A percentile compares a stretch with the other conserved stretches of the same genome.
phyloP scores from a whole-genome alignment of 2,888 invertebrate genomes.

The Cephonodes hylas region DNA sequence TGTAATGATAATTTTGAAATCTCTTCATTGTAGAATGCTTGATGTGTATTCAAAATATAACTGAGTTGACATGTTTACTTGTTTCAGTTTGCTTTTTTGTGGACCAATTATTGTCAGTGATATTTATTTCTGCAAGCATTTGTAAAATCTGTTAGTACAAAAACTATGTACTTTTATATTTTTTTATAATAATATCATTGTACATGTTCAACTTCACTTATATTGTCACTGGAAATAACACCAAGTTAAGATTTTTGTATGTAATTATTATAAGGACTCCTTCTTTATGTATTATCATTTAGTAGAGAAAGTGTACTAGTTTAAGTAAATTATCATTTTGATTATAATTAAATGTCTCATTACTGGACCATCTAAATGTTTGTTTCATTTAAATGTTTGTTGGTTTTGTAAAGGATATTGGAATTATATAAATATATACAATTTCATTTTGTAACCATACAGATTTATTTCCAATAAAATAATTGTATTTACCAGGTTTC shows the following conservation, averaged over 20 bases:
- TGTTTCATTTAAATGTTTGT: not conserved
- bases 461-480: conserved; percentile 19
- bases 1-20: not conserved
- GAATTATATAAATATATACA: not conserved
- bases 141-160: not conserved
- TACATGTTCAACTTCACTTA: not conserved
- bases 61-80: not conserved
- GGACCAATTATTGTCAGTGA: not conserved
- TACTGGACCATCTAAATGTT: not conserved
- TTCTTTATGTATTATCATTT: not conserved
- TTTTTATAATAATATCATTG: not conserved
- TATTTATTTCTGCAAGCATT: not conserved
- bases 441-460: conserved; percentile 14
- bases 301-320: not conserved
- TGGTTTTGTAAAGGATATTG: not conserved
- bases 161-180: not conserved
- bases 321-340: not conserved
- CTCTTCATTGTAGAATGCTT: conserved; percentile 10
- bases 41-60: not conserved
- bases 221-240: not conserved
- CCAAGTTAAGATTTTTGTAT: not conserved
- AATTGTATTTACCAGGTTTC: conserved; percentile 22
- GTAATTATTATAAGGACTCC: not conserved
- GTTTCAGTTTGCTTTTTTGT: not conserved
- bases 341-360: not conserved